Conservation (phyloP, 2,113 vertebrate genomes). For the Crotalus horridus region DNA sequence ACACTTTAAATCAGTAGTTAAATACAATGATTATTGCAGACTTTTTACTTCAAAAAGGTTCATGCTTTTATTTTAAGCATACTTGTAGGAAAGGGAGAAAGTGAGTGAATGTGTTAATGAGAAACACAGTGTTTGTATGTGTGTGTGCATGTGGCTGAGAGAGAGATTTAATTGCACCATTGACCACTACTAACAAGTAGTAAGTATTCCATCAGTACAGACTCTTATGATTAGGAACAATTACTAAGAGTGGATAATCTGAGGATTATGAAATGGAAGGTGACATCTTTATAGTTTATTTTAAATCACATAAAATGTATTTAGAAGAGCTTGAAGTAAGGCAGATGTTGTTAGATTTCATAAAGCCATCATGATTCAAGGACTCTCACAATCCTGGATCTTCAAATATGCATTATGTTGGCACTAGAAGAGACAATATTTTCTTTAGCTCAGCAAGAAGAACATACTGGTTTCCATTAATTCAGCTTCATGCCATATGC, state of each 20-base stretch:
- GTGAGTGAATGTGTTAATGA: background rate
- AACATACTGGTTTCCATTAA: too few species aligned
- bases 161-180: constrained; percentile 27
- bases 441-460: constrained; percentile 13
- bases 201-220: constrained; percentile 19
- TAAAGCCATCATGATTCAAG: background rate
- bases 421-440: constrained; percentile 21
- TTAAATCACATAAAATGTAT: constrained; percentile 37
- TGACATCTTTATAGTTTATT: constrained; percentile 46
- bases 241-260: constrained; percentile 36
- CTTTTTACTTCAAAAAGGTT: constrained; percentile 44
- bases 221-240: constrained; percentile 38
- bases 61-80: constrained; percentile 22
- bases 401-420: constrained; percentile 35
- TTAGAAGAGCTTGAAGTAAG: constrained; percentile 39
- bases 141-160: too few species aligned
- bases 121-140: background rate
- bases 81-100: constrained; percentile 12
- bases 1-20: constrained; percentile 40
- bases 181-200: constrained; percentile 30
- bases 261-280: constrained; percentile 36
- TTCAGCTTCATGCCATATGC: background rate
- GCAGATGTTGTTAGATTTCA: constrained; percentile 49
- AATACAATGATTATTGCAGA: constrained; percentile 43
- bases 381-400: constrained; percentile 11